phyloP scores from a whole-genome alignment of 2,113 vertebrate genomes.

The Platichthys flesus region DNA sequence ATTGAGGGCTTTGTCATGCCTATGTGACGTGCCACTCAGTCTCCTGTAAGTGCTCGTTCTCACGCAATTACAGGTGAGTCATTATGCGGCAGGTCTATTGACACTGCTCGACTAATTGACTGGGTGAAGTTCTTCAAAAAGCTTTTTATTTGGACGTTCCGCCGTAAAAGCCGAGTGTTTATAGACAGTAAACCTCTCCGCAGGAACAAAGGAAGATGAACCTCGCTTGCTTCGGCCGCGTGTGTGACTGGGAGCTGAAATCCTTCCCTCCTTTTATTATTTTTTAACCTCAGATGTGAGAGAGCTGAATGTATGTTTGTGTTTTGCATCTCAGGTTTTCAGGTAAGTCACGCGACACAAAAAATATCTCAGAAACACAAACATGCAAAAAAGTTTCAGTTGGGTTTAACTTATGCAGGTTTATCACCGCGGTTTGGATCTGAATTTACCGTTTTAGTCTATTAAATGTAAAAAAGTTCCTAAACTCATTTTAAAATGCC shows the following conservation, averaged over 20 bases:
- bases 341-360: conserved; percentile 28
- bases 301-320: neutral
- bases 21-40: conserved; percentile 70
- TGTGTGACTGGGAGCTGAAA: conserved; percentile 46
- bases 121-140: conserved; percentile 76
- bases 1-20: conserved; percentile 75
- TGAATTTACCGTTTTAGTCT: neutral
- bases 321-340: neutral
- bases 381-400: too few relatives aligned
- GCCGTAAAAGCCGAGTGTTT: conserved; percentile 77
- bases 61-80: conserved; percentile 79
- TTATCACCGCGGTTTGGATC: neutral
- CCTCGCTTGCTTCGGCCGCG: conserved; percentile 34
- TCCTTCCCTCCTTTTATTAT: neutral
- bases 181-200: conserved; percentile 67
- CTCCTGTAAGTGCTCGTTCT: conserved; percentile 73
- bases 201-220: conserved; percentile 71
- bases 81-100: conserved; percentile 74
- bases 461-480: neutral
- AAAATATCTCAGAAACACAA: neutral
- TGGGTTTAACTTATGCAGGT: too few relatives aligned
- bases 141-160: conserved; percentile 77
- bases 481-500: too few relatives aligned
- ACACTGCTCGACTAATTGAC: conserved; percentile 78
- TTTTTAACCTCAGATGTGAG: neutral